phyloP scores from a whole-genome alignment of 2,888 invertebrate species.

The Nesidiocoris tenuis region DNA sequence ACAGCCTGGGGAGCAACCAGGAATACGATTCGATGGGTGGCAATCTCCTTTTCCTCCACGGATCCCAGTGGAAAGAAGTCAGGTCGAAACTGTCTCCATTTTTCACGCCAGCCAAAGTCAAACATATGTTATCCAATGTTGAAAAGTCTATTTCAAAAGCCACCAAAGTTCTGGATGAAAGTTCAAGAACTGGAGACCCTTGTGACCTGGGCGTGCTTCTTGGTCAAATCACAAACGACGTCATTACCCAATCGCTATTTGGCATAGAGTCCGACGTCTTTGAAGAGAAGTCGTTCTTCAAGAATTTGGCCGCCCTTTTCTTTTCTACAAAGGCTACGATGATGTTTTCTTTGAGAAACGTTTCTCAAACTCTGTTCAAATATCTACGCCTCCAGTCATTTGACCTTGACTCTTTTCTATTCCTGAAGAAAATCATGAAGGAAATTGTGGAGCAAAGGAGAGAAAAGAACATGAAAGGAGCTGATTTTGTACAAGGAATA shows the following conservation, averaged over 20 bases:
- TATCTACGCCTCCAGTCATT: constrained; percentile 7
- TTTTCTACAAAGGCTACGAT: constrained; percentile 1
- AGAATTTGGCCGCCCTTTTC: constrained; percentile 4
- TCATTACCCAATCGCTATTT: constrained; percentile 20
- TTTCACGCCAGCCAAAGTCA: constrained; percentile 18
- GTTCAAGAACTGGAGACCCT: constrained; percentile 2
- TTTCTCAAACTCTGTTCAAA: constrained; percentile 3
- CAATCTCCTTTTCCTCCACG: constrained; percentile 8
- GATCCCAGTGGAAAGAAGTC: constrained; percentile 24
- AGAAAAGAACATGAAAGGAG: background rate
- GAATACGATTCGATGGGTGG: constrained; percentile 21
- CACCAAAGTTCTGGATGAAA: constrained; percentile 6
- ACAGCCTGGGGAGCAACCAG: constrained; percentile 10
- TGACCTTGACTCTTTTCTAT: background rate
- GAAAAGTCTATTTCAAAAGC: constrained; percentile 3
- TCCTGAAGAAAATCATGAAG: constrained; percentile 7
- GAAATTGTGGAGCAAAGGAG: constrained; percentile 21
- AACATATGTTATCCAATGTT: constrained; percentile 7
- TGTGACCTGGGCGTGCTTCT: constrained; percentile 1
- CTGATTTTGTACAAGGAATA: constrained; percentile 23
- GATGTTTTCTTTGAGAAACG: background rate
- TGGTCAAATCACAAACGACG: constrained; percentile 9
- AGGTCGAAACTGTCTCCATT: constrained; percentile 19
- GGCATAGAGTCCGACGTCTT: constrained; percentile 28
- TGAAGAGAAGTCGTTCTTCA: constrained; percentile 17